Base-by-base conservation (phyloP, 2,888 invertebrate species). In the Torymus aiolomorphi region DNA sequence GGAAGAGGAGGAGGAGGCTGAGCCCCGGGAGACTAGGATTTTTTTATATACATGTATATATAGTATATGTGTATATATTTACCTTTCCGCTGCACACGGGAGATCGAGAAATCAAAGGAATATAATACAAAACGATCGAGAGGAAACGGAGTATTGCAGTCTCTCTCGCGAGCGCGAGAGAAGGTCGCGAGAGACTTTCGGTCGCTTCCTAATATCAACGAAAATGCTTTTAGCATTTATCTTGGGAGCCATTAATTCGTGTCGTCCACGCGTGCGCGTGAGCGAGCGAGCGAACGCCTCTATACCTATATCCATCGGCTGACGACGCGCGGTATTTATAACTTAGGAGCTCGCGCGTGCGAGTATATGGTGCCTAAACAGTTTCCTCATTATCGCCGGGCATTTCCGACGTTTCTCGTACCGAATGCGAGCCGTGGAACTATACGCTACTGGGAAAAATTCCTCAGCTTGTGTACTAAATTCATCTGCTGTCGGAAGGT, bases 171-270 rank as follows among this genome's bases (percentile, higher is more conserved):
- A 24, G 20, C 71, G 59, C 18, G n/a, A 24, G 67, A 24, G 14
- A 20, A 51, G 8, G 14, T 54, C 51, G 63, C 65, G 49, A 31
- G 31, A 31, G 31, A 59, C 71, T 69, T 70, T 75, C 66, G 31
- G 31, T 81, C 77, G 80, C 79, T 82, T 83, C 83, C 83, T 84
- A 85, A 84, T 86, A 85, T 84, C 84, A 81, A 83, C 84, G 84
- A 85, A 86, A 86, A 86, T 85, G 87, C 86, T 87, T 86, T 86
- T 86, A 86, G 86, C 83, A 84, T 86, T 87, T 86, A 86, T 87
- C 86, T 86, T 12, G 79, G 80, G 79, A 76, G 77, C 84, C 86
- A 87, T 86, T 86, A 86, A 86, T 86, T 85, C 81, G 79, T 61
- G 75, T 56, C 67, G 67, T 49, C 54, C 65, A 31, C 31, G 31